Evolutionary conservation across 2,113 vertebrate genomes (phyloP), one percentile per base, ranked within the genome.

Genomic region (Hydrochoerus hydrochaeris): DNA sequence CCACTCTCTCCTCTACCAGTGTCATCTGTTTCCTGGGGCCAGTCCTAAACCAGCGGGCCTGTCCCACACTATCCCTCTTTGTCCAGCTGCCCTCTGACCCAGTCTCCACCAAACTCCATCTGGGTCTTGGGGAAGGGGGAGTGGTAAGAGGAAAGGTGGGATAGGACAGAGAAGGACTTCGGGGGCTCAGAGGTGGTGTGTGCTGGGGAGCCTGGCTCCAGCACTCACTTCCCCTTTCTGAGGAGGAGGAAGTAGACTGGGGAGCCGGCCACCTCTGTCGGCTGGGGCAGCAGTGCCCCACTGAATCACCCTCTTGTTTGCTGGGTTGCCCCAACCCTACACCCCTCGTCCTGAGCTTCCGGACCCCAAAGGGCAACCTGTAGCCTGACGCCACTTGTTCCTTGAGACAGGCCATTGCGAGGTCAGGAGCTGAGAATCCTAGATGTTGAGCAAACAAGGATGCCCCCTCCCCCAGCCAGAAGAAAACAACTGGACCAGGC

Each of bases 221-320:
- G 78, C 94, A 90, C 57, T 92, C 90, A 97, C 98, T 98, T 98
- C 98, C 98, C 96, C 95, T 97, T 97, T 96, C 95, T 95, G 28
- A 75, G 90, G 91, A 95, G 96, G 46, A 97, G 97, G 98, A 98
- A 98, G 95, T 96, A 84, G 87, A 73, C 85, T 82, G 71, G 88
- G 88, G 82, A 84, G 65, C 82, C 95, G 95, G 95, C 62, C 1
- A 30, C 52, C 82, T 91, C 94, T 87, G 80, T 95, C 94, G 96
- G 87, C n/a, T 78, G 88, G 80, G 87, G 84, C 75, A 81, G 78
- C 54, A 86, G 71, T 87, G 81, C 67, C 71, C 75, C 92, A 63
- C 52, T 86, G 65, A 80, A 63, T 78, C 85, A 83, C 54, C 67
- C 52, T 20, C 24, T 83, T 86, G 38, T 60, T 49, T 13, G 41